Conservation (phyloP, 2,113 vertebrate genomes). For the Oreochromis niloticus region DNA sequence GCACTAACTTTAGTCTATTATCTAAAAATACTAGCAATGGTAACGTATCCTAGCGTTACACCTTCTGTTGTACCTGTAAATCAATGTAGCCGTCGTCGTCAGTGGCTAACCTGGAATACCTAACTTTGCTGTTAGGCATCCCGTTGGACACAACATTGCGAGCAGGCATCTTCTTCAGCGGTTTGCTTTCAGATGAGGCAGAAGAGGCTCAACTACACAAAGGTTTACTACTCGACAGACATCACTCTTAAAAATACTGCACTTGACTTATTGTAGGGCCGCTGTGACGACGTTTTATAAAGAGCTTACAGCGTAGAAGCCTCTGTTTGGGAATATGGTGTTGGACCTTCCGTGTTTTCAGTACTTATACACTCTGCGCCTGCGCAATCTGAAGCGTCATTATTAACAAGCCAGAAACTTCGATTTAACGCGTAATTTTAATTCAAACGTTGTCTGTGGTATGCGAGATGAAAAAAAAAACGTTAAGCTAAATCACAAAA, state of each 20-base stretch:
- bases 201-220: background rate
- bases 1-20: background rate
- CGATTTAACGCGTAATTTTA: background rate
- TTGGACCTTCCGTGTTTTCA: conserved; percentile 33
- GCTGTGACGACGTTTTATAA: background rate
- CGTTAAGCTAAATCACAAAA: background rate
- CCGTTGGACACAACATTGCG: conserved; percentile 76
- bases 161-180: conserved; percentile 78
- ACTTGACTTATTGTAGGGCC: background rate
- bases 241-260: background rate
- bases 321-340: background rate
- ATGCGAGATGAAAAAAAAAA: background rate
- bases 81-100: conserved; percentile 96
- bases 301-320: background rate
- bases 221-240: background rate
- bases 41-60: background rate
- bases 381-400: background rate
- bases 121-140: conserved; percentile 80
- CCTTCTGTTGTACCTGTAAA: conserved; percentile 79
- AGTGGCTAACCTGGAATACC: conserved; percentile 87
- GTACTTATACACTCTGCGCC: background rate
- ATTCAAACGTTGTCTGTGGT: too few relatives aligned
- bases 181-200: background rate
- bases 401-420: background rate
- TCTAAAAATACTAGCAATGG: background rate